Evolutionary conservation across 2,797 vertebrate genomes (phyloP).

Genomic region (Argyrosomus regius): DNA sequence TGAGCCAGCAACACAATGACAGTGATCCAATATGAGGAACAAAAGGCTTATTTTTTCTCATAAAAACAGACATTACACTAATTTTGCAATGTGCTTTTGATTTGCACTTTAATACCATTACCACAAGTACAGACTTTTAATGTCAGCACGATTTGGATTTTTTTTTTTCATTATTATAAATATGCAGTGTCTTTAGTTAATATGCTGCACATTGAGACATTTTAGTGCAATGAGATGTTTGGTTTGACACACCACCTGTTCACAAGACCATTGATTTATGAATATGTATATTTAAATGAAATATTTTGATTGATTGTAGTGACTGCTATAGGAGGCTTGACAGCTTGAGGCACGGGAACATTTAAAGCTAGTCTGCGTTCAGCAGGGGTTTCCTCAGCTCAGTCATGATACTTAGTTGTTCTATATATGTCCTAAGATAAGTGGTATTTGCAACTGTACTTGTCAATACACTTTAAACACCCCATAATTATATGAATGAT

Average conservation of each 20-base stretch:
- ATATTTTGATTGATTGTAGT: neutral
- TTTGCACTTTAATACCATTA: constrained; percentile 26
- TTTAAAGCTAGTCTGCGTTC: neutral
- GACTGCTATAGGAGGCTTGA: neutral
- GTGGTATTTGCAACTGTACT: neutral
- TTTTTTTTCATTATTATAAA: neutral
- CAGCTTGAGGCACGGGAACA: neutral
- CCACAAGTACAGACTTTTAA: constrained; percentile 3
- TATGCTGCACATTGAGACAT: neutral
- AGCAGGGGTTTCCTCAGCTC: neutral
- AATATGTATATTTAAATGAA: neutral
- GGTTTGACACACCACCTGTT: neutral
- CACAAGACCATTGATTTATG: neutral
- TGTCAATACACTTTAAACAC: neutral
- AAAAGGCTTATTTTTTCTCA: constrained; percentile 44
- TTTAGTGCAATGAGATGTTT: neutral
- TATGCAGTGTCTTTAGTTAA: no score
- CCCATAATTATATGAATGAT: neutral
- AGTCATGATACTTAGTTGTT: constrained; percentile 1
- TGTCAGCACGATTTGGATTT: neutral
- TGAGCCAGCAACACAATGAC: constrained; percentile 67
- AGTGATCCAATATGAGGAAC: constrained; percentile 59
- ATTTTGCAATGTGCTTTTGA: constrained; percentile 37
- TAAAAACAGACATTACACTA: constrained; percentile 46
- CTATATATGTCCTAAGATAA: neutral